A percentile compares a stretch with the other conserved stretches of the same genome.
Conservation (phyloP, 30 jellyfish, hydroid and myxozoan genomes). For the Catostylus mosaicus region DNA sequence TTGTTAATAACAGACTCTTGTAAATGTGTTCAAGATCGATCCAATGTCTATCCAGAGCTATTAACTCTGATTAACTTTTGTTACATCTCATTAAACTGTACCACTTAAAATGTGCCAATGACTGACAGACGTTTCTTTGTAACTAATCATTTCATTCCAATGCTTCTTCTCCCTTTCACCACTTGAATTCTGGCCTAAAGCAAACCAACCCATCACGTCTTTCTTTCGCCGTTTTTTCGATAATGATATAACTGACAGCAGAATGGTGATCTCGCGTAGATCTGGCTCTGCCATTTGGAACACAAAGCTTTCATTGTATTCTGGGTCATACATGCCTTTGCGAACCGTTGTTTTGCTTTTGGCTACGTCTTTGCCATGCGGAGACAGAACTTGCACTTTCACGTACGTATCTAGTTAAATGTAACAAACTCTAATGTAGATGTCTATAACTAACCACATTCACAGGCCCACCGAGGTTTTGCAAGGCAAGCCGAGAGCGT, state of each 20-base stretch:
- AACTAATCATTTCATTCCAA: constrained; percentile 76
- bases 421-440: constrained; percentile 25
- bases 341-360: constrained; percentile 95
- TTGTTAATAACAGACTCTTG: too few species aligned
- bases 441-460: not conserved
- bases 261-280: constrained; percentile 80
- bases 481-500: too few species aligned
- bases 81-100: not conserved
- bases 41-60: too few species aligned
- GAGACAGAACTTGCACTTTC: constrained; percentile 89
- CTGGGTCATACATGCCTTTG: constrained; percentile 94
- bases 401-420: constrained; percentile 85
- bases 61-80: too few species aligned
- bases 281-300: constrained; percentile 96
- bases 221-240: constrained; percentile 85
- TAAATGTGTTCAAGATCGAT: too few species aligned
- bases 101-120: constrained; percentile 75
- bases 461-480: constrained; percentile 6
- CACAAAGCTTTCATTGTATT: constrained; percentile 91
- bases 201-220: constrained; percentile 93
- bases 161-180: constrained; percentile 78
- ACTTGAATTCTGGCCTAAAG: constrained; percentile 82
- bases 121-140: constrained; percentile 63
- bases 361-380: constrained; percentile 87
- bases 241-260: constrained; percentile 72